Evolutionary conservation across 2,888 invertebrate genomes (phyloP).

Genomic region (Villa cingulata): DNA sequence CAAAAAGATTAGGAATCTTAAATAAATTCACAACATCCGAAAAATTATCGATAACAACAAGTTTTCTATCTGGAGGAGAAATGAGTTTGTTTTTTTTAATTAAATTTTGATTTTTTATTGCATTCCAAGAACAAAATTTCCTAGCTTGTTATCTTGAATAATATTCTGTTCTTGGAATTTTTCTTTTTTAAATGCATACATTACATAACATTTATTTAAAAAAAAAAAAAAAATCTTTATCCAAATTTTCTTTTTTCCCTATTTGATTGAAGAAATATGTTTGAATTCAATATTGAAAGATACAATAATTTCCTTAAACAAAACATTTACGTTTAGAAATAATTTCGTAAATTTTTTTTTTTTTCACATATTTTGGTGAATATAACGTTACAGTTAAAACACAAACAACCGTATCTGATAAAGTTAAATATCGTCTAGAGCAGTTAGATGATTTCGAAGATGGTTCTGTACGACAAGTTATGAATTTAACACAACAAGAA

Average conservation of each 20-base stretch:
- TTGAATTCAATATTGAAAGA: no score
- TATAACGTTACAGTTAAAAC: conserved; percentile 65
- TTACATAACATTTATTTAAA: no score
- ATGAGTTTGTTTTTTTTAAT: conserved; percentile 48
- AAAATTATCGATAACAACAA: conserved; percentile 80
- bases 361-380: conserved; percentile 37
- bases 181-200: no score
- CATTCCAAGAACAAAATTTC: no score
- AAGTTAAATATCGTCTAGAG: conserved; percentile 79
- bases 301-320: neutral
- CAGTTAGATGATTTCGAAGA: conserved; percentile 93
- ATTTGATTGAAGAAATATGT: neutral
- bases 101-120: neutral
- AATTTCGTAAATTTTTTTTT: neutral
- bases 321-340: no score
- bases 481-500: conserved; percentile 85
- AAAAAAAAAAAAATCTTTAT: no score
- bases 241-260: neutral
- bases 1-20: conserved; percentile 62
- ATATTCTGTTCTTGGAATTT: no score
- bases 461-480: conserved; percentile 68
- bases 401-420: conserved; percentile 67
- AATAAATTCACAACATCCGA: conserved; percentile 87
- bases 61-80: conserved; percentile 69
- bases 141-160: no score